phyloP scores from a whole-genome alignment of 2,797 vertebrate species.

The Phrynocephalus guinanensis region DNA sequence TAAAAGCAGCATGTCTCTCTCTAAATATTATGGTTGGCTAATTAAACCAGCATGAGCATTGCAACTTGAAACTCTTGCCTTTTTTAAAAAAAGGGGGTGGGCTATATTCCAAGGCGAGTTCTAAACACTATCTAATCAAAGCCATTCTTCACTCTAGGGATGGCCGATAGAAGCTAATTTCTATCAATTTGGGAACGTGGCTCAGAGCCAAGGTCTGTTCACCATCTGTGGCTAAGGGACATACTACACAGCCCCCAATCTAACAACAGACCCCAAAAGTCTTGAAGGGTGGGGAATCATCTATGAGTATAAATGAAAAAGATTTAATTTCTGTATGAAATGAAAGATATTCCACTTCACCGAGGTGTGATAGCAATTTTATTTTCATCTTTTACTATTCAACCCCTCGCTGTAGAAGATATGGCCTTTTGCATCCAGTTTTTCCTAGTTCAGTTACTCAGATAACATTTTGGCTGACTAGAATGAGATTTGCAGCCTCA shows the following conservation, averaged over 20 bases:
- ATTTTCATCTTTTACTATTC: conserved; percentile 27
- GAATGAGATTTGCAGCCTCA: not conserved
- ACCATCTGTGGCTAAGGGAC: conserved; percentile 53
- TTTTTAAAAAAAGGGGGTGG: not conserved
- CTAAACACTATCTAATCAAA: conserved; percentile 48
- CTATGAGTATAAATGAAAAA: conserved; percentile 6
- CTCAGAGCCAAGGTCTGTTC: conserved; percentile 52
- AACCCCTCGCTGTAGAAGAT: not conserved
- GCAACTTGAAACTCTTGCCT: conserved; percentile 26
- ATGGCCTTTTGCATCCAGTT: not conserved
- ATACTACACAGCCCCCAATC: conserved; percentile 30
- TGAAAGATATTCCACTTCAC: conserved; percentile 1
- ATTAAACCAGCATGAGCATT: not conserved
- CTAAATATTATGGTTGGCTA: conserved; percentile 23
- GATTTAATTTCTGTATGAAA: not conserved
- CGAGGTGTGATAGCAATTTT: not conserved
- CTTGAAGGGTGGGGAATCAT: not conserved
- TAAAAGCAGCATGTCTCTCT: conserved; percentile 1
- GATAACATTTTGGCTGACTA: not conserved
- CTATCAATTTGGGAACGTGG: conserved; percentile 5
- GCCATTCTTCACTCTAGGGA: conserved; percentile 44
- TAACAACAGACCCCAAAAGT: conserved; percentile 8
- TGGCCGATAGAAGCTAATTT: conserved; percentile 30
- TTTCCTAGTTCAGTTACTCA: not conserved
- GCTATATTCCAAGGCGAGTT: not conserved